These are phyloP conservation scores for Leucoptera coffeella DNA, from an alignment of 2,888 invertebrate species.

Conservation along the genomic window DNA sequence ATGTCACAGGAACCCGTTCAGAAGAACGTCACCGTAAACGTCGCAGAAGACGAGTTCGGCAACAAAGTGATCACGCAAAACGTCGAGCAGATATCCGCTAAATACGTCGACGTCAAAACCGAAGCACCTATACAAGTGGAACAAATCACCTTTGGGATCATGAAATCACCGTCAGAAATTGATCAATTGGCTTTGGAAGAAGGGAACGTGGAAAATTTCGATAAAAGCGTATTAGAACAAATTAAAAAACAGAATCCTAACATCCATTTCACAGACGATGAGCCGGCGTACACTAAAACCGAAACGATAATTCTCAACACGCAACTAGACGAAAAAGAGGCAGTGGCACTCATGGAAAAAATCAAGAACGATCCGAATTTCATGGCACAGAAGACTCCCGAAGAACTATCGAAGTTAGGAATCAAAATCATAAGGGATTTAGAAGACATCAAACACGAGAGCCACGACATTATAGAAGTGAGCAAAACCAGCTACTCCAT, in stretches of 20 bases:
- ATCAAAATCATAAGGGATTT: slow-evolving; percentile 34
- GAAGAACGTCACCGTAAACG: slow-evolving; percentile 44
- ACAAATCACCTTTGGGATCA: slow-evolving; percentile 39
- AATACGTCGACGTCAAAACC: slow-evolving; percentile 28
- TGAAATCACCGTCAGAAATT: slow-evolving; percentile 26
- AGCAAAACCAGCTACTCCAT: slow-evolving; percentile 41
- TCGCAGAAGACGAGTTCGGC: slow-evolving; percentile 41
- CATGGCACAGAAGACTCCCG: slow-evolving; percentile 36
- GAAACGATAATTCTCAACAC: slow-evolving; percentile 50
- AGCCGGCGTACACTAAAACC: slow-evolving; percentile 38
- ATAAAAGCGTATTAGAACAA: slow-evolving; percentile 31
- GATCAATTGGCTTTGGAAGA: slow-evolving; percentile 33
- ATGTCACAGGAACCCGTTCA: slow-evolving; percentile 45
- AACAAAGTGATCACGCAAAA: slow-evolving; percentile 46
- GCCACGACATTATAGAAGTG: slow-evolving; percentile 21
- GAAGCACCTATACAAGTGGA: slow-evolving; percentile 43
- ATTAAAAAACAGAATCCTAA: slow-evolving; percentile 41
- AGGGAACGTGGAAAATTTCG: slow-evolving; percentile 34
- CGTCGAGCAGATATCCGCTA: slow-evolving; percentile 34
- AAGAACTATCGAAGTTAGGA: slow-evolving; percentile 35
- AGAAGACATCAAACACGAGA: slow-evolving; percentile 26
- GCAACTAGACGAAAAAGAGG: slow-evolving; percentile 39
- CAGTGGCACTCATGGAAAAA: slow-evolving; percentile 37
- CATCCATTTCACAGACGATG: slow-evolving; percentile 37
- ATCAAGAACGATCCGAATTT: slow-evolving; percentile 39